Evolutionary conservation across 2,113 vertebrate genomes (phyloP).

Genomic region (Gallinago jamesoni): DNA sequence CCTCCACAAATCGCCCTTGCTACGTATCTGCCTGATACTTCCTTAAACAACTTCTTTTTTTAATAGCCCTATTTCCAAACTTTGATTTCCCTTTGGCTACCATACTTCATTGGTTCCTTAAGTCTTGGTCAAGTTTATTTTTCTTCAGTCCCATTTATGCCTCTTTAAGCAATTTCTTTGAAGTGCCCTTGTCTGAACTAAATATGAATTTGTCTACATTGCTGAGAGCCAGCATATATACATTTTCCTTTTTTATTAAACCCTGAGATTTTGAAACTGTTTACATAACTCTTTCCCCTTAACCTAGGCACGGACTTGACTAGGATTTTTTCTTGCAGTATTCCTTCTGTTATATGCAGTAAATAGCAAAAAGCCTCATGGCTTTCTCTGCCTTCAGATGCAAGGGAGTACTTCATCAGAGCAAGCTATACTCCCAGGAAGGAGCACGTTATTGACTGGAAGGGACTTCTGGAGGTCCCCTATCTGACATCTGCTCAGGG

Average conservation of each 20-base stretch:
- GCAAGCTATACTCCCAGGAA: not conserved
- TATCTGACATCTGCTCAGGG: not conserved
- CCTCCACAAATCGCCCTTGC: not conserved
- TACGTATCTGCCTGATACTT: not conserved
- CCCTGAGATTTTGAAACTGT: constrained; percentile 12
- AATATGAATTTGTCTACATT: constrained; percentile 27
- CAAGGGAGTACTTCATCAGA: not conserved
- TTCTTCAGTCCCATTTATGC: constrained; percentile 2
- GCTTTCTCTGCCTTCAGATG: not conserved
- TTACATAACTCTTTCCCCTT: constrained; percentile 18
- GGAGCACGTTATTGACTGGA: not conserved
- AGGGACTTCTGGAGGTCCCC: not conserved
- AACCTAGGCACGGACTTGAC: constrained; percentile 27
- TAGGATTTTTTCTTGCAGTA: not conserved
- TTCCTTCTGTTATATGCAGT: not conserved
- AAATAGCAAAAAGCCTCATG: not conserved
- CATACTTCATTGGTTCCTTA: not conserved
- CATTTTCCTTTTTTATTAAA: constrained; percentile 10
- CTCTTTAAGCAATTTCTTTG: constrained; percentile 40
- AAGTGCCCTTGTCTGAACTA: constrained; percentile 39
- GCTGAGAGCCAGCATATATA: not conserved
- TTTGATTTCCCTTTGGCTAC: constrained; percentile 21
- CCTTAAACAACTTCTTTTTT: not conserved
- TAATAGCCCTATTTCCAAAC: not conserved
- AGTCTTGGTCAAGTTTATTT: constrained; percentile 24